A percentile compares a stretch with the other conserved stretches of the same genome.
phyloP scores from a whole-genome alignment of 2,888 invertebrate genomes.

The Abrostola tripartita region DNA sequence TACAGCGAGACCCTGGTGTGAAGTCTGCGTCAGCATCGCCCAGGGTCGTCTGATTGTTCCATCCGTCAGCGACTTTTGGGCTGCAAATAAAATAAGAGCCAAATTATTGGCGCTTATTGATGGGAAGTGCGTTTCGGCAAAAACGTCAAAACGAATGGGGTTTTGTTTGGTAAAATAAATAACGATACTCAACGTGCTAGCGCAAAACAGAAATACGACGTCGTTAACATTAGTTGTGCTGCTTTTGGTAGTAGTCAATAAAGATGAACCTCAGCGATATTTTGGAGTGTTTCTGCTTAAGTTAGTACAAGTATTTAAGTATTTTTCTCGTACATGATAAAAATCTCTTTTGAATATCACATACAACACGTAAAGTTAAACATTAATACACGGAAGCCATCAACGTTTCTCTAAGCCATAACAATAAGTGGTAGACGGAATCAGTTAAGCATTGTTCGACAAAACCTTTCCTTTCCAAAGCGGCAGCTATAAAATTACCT shows the following conservation, averaged over 20 bases:
- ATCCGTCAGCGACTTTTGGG: constrained; percentile 79
- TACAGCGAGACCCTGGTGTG: constrained; percentile 70
- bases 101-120: constrained; percentile 70
- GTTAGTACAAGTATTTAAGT: too few relatives aligned
- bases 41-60: constrained; percentile 82
- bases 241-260: too few relatives aligned
- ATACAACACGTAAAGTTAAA: constrained; percentile 26
- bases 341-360: constrained; percentile 32
- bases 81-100: constrained; percentile 79
- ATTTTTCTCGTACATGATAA: constrained; percentile 7
- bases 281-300: too few relatives aligned
- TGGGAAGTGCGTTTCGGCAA: constrained; percentile 49
- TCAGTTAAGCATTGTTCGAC: constrained; percentile 65
- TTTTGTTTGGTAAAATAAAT: constrained; percentile 37
- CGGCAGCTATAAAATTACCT: constrained; percentile 76
- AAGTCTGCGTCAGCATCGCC: constrained; percentile 79
- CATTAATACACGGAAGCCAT: constrained; percentile 27
- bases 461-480: constrained; percentile 63
- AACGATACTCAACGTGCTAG: constrained; percentile 3
- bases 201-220: background rate
- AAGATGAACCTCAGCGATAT: too few relatives aligned
- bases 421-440: constrained; percentile 51
- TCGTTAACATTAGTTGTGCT: background rate
- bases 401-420: constrained; percentile 39
- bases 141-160: constrained; percentile 43